Conservation (phyloP, 2,797 vertebrate genomes). For the Halcyon badia region DNA sequence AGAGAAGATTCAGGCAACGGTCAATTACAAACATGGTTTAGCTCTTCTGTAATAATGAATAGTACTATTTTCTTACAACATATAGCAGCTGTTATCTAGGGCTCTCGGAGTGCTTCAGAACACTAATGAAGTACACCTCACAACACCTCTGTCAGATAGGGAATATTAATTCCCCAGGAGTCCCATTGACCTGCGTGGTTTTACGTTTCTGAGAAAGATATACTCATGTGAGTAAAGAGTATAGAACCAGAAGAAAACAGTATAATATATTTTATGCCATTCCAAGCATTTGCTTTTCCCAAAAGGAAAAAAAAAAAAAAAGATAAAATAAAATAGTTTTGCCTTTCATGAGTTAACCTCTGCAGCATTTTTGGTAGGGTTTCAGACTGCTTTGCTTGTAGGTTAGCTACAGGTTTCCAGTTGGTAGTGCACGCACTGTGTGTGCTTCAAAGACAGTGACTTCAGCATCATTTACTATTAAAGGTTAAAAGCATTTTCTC, state of each 20-base stretch:
- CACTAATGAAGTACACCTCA: not conserved
- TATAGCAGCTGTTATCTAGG: slow-evolving; percentile 46
- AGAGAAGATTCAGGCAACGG: not conserved
- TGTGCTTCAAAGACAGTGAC: slow-evolving; percentile 27
- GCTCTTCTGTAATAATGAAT: slow-evolving; percentile 28
- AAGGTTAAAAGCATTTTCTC: slow-evolving; percentile 71
- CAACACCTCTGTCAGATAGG: slow-evolving; percentile 5
- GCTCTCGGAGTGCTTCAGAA: not conserved
- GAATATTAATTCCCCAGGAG: slow-evolving; percentile 14
- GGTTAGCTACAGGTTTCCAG: slow-evolving; percentile 25
- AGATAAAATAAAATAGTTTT: not conserved
- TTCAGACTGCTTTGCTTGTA: not conserved
- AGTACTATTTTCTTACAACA: slow-evolving; percentile 24
- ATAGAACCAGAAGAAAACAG: not conserved
- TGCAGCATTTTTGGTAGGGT: not conserved
- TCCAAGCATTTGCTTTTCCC: not conserved
- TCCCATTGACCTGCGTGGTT: not conserved
- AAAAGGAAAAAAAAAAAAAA: not conserved
- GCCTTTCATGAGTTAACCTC: not conserved
- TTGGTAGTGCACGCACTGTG: slow-evolving; percentile 10
- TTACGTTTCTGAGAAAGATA: not conserved
- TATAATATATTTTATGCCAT: not conserved
- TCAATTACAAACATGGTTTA: slow-evolving; percentile 27
- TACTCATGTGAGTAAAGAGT: not conserved
- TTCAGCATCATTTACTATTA: slow-evolving; percentile 67